Evolutionary conservation across 2,113 vertebrate species (phyloP).

Genomic region (Spea bombifrons): DNA sequence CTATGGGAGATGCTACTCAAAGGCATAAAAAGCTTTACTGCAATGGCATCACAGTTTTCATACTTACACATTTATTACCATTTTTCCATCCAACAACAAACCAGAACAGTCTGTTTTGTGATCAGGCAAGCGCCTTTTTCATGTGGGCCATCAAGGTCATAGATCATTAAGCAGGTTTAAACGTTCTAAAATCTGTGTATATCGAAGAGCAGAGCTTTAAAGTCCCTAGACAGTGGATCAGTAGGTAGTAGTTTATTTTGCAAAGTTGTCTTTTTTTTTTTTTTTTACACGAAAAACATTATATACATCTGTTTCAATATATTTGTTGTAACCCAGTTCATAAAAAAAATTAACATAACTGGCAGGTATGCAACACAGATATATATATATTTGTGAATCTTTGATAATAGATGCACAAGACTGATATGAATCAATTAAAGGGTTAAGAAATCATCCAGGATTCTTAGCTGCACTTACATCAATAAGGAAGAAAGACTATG

Average conservation of each 20-base stretch:
- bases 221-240: slow-evolving; percentile 15
- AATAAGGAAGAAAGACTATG: not conserved
- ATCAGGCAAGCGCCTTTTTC: no score
- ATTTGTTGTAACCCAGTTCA: slow-evolving; percentile 15
- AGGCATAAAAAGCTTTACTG: no score
- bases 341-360: slow-evolving; percentile 5
- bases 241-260: slow-evolving; percentile 21
- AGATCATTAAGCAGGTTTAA: not conserved
- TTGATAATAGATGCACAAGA: slow-evolving; percentile 24
- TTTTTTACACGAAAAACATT: slow-evolving; percentile 31
- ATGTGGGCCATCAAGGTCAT: not conserved
- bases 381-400: slow-evolving; percentile 15
- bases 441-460: not conserved
- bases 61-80: no score
- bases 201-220: slow-evolving; percentile 33
- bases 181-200: not conserved
- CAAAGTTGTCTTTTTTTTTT: not conserved
- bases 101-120: no score
- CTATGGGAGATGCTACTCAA: no score
- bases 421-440: slow-evolving; percentile 15
- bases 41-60: no score
- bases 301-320: slow-evolving; percentile 43
- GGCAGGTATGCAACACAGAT: slow-evolving; percentile 13
- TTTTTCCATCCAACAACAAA: no score
- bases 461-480: not conserved